A percentile compares a stretch with the other conserved stretches of the same genome.
Conservation (phyloP, 2,113 vertebrate genomes). For the Misgurnus anguillicaudatus region DNA sequence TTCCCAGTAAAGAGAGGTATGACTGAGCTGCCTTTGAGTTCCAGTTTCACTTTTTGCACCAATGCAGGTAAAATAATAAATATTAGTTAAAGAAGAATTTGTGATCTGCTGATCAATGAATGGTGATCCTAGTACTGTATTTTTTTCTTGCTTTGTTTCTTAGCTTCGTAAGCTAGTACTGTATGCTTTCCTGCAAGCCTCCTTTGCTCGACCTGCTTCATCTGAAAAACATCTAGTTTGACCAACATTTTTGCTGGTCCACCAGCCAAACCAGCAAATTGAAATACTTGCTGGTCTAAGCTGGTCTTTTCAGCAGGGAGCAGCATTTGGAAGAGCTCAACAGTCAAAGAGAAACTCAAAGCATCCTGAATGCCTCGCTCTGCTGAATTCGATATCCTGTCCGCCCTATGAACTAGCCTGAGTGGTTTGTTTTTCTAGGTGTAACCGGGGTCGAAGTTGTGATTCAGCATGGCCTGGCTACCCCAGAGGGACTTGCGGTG, state of each 20-base stretch:
- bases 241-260: no score
- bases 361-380: slow-evolving; percentile 26
- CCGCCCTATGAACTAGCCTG: neutral
- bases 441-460: slow-evolving; percentile 92
- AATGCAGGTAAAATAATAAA: no score
- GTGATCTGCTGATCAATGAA: no score
- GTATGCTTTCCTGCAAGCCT: no score
- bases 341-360: slow-evolving; percentile 13
- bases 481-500: slow-evolving; percentile 94
- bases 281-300: neutral
- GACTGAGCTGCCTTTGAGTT: no score
- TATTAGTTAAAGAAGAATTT: no score
- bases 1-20: no score
- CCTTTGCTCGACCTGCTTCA: neutral
- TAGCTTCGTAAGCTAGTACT: no score
- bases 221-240: no score
- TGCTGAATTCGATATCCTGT: slow-evolving; percentile 26
- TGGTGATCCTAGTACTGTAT: no score
- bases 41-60: no score
- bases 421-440: slow-evolving; percentile 71
- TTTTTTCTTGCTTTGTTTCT: no score
- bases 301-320: slow-evolving; percentile 36
- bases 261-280: neutral
- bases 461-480: slow-evolving; percentile 94
- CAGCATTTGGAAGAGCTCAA: slow-evolving; percentile 21